phyloP scores from a whole-genome alignment of 2,113 vertebrate genomes.

The Tiliqua scincoides region DNA sequence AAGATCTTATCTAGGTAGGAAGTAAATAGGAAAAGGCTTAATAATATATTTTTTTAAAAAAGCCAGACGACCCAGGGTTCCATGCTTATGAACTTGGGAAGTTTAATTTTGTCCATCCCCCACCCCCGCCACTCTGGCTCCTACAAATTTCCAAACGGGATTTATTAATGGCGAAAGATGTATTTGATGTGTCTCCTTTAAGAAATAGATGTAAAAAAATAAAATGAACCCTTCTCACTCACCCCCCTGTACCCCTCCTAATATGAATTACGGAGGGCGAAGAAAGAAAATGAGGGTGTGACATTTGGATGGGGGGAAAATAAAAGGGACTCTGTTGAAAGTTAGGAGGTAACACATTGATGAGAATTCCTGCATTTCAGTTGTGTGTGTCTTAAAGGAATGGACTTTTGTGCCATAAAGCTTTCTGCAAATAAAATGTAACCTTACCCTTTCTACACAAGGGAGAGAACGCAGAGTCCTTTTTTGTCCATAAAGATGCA shows the following conservation, averaged over 20 bases:
- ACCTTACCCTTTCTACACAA: slow-evolving; percentile 34
- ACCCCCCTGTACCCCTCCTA: accelerated
- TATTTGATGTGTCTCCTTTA: slow-evolving; percentile 65
- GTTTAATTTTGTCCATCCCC: slow-evolving; percentile 47
- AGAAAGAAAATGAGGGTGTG: too few species aligned
- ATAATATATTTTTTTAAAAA: slow-evolving; percentile 55
- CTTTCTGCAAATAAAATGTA: slow-evolving; percentile 52
- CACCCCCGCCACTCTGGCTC: background rate
- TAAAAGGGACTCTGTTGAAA: background rate
- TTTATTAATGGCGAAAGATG: slow-evolving; percentile 69
- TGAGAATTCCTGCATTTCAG: slow-evolving; percentile 39
- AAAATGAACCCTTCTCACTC: background rate
- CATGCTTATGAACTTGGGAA: slow-evolving; percentile 64
- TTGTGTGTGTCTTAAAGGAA: slow-evolving; percentile 53
- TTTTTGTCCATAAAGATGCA: slow-evolving; percentile 26
- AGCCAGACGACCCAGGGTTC: slow-evolving; percentile 68
- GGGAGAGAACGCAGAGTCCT: slow-evolving; percentile 37
- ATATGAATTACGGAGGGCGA: background rate
- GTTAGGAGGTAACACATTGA: slow-evolving; percentile 46
- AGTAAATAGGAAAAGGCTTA: slow-evolving; percentile 85
- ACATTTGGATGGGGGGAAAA: background rate
- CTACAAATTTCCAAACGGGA: slow-evolving; percentile 60
- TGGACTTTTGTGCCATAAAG: slow-evolving; percentile 48
- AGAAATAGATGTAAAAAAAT: slow-evolving; percentile 62
- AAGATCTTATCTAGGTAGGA: slow-evolving; percentile 91